Conservation (phyloP, 2,888 invertebrate genomes). For the Lysandra bellargus region DNA sequence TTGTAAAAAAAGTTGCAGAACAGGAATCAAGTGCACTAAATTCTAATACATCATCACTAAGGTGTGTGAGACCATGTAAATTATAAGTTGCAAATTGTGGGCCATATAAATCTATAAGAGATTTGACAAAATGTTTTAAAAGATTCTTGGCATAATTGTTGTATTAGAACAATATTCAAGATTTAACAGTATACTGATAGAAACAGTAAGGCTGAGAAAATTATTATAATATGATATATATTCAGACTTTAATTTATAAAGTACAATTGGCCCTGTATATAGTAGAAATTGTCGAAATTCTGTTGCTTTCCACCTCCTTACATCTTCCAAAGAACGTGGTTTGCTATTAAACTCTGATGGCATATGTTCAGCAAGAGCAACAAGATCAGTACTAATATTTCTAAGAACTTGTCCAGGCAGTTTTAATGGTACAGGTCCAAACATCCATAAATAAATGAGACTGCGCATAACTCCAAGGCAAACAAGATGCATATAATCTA, state of each 20-base stretch:
- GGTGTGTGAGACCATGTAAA: constrained; percentile 8
- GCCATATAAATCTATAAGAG: constrained; percentile 2
- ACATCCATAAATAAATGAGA: constrained; percentile 27
- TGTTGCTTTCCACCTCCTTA: constrained; percentile 8
- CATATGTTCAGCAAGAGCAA: constrained; percentile 21
- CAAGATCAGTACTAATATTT: constrained; percentile 2
- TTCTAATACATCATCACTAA: constrained; percentile 19
- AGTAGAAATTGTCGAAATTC: background rate
- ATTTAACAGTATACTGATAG: constrained; percentile 2
- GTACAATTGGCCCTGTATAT: background rate
- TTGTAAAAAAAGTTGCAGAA: constrained; percentile 20
- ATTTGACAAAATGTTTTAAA: background rate
- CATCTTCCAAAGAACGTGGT: constrained; percentile 13
- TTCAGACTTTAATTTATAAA: background rate
- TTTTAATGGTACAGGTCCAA: constrained; percentile 23
- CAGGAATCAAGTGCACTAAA: constrained; percentile 29
- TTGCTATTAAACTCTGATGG: constrained; percentile 25
- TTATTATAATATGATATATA: background rate
- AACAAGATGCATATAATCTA: constrained; percentile 24
- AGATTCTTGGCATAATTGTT: background rate
- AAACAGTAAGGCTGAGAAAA: background rate
- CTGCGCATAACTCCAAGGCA: constrained; percentile 11
- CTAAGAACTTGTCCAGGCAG: constrained; percentile 6
- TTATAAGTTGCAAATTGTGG: constrained; percentile 3
- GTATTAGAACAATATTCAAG: background rate